phyloP scores from a whole-genome alignment of 2,888 invertebrate genomes.

The Sminthurides aquaticus region DNA sequence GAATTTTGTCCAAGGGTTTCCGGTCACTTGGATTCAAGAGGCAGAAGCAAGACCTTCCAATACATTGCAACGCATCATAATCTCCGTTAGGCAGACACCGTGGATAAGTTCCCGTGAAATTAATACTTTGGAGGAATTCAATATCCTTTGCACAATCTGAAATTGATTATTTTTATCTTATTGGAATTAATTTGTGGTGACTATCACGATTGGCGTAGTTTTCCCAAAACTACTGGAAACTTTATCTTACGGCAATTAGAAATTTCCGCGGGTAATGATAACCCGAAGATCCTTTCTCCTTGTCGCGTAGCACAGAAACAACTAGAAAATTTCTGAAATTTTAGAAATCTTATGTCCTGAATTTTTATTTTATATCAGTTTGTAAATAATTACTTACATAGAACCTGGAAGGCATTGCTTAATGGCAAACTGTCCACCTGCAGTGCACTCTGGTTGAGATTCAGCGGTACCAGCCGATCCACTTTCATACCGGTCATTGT shows the following conservation, averaged over 20 bases:
- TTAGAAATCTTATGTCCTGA: too few species aligned
- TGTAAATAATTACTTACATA: too few species aligned
- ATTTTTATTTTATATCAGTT: too few species aligned
- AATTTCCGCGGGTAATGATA: conserved; percentile 47
- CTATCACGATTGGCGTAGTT: too few species aligned
- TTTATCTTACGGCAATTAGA: conserved; percentile 59
- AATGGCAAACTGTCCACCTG: conserved; percentile 55
- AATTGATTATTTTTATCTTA: neutral
- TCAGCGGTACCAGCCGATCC: conserved; percentile 55
- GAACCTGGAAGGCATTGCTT: conserved; percentile 60
- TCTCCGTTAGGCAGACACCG: conserved; percentile 61
- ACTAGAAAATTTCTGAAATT: conserved; percentile 35
- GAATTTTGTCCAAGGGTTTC: conserved; percentile 23
- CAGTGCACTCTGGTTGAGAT: conserved; percentile 57
- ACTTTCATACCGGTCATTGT: conserved; percentile 49
- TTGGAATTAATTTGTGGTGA: conserved; percentile 6
- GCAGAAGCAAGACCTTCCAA: conserved; percentile 54
- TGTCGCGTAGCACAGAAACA: conserved; percentile 50
- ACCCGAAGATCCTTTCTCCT: conserved; percentile 62
- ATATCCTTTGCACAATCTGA: conserved; percentile 41
- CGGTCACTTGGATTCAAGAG: conserved; percentile 22
- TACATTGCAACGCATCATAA: conserved; percentile 61
- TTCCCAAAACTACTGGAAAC: too few species aligned
- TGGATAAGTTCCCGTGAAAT: conserved; percentile 45
- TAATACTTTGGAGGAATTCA: conserved; percentile 26